Base-by-base conservation (phyloP, 2,888 invertebrate genomes). In the Eupithecia exiguata region DNA sequence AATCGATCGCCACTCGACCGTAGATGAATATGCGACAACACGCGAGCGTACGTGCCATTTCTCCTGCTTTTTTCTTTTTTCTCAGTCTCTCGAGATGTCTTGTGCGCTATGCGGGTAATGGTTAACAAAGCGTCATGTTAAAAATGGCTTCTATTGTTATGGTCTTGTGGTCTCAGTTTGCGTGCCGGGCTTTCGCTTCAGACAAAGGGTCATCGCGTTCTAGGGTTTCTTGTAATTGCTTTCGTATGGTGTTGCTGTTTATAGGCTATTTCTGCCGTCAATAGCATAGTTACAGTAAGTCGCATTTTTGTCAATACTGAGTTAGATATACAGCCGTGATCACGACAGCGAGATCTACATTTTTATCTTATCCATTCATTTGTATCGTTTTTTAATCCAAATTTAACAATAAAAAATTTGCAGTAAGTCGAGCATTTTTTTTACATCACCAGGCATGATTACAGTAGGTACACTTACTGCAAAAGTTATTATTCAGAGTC, bases 81-180 rank as follows among this genome's bases (percentile, higher is more conserved):
- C 84, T 82, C 83, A 82, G 76, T 69, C 89, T 69, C 89, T 89
- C 87, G 74, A 76, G 77, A 77, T 69, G 89, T 88, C 86, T 81
- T 81, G 90, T 91, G 89, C 88, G 81, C 87, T 91, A 90, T 90
- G 89, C 87, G 83, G 83, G 81, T 82, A 83, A 80, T 83, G 82
- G 82, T 83, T 84, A 84, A 84, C 85, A 83, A 49, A 18, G 16
- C 7, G 36, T 46, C 21, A 70, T 67, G 7, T 66, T 66, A 35
- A 43, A 62, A 74, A 62, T 69, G 10, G 35, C 35, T 66, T 46
- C 61, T 73, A 66, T 69, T 69, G 65, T 14, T 35, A 61, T 12
- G 14, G 5, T 2, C 0, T 16, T 74, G 61, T 25, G 61, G 67
- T 67, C 67, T 38, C 36, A 62, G 38, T 62, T 74, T 38, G 61